Conservation (phyloP, 2,113 vertebrate genomes). For the Paralichthys olivaceus region DNA sequence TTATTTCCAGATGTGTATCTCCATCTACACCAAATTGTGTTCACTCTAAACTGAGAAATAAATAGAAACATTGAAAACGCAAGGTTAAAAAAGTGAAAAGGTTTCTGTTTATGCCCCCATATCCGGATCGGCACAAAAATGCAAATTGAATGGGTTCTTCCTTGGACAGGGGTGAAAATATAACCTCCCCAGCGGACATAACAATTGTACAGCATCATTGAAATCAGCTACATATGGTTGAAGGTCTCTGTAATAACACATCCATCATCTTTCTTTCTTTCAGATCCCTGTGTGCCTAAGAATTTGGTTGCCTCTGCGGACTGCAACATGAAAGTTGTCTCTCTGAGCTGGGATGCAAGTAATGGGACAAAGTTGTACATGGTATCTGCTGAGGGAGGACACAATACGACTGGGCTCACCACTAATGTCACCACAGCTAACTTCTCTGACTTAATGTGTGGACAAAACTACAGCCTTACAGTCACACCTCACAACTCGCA, state of each 20-base stretch:
- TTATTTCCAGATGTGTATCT: too few relatives aligned
- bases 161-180: too few relatives aligned
- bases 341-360: slow-evolving; percentile 70
- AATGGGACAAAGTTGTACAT: slow-evolving; percentile 55
- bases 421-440: slow-evolving; percentile 53
- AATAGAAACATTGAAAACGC: too few relatives aligned
- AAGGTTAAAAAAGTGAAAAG: too few relatives aligned
- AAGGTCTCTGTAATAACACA: neutral
- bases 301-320: slow-evolving; percentile 58
- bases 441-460: slow-evolving; percentile 68
- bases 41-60: too few relatives aligned
- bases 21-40: too few relatives aligned
- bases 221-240: neutral
- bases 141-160: too few relatives aligned
- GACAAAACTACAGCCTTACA: slow-evolving; percentile 69
- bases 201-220: too few relatives aligned
- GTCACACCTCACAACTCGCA: slow-evolving; percentile 58
- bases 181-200: too few relatives aligned
- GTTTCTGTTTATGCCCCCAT: too few relatives aligned
- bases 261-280: slow-evolving; percentile 9
- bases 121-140: too few relatives aligned
- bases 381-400: slow-evolving; percentile 46
- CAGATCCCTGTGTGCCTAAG: slow-evolving; percentile 75
- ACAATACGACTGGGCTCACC: slow-evolving; percentile 23
- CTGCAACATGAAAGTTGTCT: slow-evolving; percentile 58